These are phyloP conservation scores for Caenorhabditis brenneri DNA, from an alignment of 1,140 invertebrate genomes.

Conservation along the genomic window DNA sequence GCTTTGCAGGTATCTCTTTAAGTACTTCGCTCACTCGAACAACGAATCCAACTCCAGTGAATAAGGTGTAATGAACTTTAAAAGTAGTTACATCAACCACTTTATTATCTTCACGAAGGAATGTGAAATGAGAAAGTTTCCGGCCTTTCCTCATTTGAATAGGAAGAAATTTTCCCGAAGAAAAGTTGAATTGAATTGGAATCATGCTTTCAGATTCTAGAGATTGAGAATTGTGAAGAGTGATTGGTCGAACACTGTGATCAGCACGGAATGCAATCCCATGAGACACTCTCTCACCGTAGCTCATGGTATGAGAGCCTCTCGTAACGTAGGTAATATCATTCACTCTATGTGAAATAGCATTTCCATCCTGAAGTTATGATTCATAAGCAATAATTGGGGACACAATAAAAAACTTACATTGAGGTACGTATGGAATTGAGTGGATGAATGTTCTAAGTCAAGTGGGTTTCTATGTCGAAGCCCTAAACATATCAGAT, in stretches of 20 bases:
- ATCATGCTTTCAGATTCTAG: background rate
- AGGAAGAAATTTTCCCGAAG: background rate
- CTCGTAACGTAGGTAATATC: no score
- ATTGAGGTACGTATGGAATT: constrained; percentile 11
- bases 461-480: constrained; percentile 14
- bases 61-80: background rate
- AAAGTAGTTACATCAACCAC: constrained; percentile 7
- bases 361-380: constrained; percentile 25
- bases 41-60: background rate
- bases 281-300: background rate
- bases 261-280: background rate
- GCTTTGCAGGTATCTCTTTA: background rate
- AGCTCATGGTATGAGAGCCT: no score
- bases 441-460: background rate
- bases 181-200: background rate
- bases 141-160: constrained; percentile 1
- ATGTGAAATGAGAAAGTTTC: constrained; percentile 1
- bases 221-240: background rate
- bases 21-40: background rate
- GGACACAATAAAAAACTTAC: no score
- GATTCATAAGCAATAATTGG: no score
- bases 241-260: constrained; percentile 6
- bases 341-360: background rate
- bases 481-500: background rate
- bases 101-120: background rate